Evolutionary conservation across 1,140 invertebrate genomes (phyloP).

Genomic region (Conopomorpha cramerella): DNA sequence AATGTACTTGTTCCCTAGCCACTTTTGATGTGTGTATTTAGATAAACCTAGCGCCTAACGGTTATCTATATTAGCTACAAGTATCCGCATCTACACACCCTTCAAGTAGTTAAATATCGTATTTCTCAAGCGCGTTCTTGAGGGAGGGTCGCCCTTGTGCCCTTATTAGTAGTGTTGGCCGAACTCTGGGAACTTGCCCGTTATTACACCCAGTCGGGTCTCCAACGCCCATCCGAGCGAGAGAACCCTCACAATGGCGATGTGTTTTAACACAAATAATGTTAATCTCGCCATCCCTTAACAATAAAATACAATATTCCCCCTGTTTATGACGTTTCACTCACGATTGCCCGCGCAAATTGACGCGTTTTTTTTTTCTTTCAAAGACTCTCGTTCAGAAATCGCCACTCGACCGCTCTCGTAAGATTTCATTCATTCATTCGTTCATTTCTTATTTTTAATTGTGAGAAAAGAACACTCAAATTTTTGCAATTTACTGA

Average conservation of each 20-base stretch:
- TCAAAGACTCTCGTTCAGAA: conserved; percentile 29
- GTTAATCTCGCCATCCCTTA: conserved; percentile 29
- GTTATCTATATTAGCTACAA: too few species aligned
- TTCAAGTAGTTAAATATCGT: too few species aligned
- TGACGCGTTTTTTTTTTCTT: conserved; percentile 25
- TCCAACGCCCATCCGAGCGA: conserved; percentile 12
- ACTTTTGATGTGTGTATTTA: too few species aligned
- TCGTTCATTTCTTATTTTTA: conserved; percentile 24
- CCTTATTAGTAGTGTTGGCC: too few species aligned
- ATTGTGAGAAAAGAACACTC: conserved; percentile 48
- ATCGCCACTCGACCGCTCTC: conserved; percentile 34
- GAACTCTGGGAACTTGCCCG: too few species aligned
- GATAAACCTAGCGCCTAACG: too few species aligned
- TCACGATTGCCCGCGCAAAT: conserved; percentile 31
- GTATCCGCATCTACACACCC: too few species aligned
- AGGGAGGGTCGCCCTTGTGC: too few species aligned
- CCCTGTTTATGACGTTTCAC: conserved; percentile 27
- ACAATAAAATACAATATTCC: conserved; percentile 17
- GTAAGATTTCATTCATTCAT: conserved; percentile 12
- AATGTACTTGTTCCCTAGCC: too few species aligned
- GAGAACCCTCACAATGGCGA: conserved; percentile 26
- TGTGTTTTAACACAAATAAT: conserved; percentile 43
- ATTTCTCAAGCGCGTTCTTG: too few species aligned
- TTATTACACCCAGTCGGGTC: too few species aligned
- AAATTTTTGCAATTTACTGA: conserved; percentile 26